Base-by-base conservation (phyloP, 2,113 vertebrate species). In the Sporophila hypoxantha region DNA sequence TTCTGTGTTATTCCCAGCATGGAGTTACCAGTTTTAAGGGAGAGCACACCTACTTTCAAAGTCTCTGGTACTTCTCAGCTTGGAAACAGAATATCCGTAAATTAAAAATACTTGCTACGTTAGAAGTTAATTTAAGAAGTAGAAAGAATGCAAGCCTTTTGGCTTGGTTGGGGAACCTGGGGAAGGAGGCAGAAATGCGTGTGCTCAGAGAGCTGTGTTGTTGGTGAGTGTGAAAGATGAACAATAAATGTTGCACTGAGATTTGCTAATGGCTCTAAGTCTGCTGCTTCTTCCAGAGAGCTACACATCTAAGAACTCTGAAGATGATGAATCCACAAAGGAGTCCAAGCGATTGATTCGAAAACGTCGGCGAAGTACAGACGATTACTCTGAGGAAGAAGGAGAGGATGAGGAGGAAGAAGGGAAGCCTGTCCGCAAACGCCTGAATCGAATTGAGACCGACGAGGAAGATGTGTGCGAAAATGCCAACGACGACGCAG, bases 391-490 rank as follows among this genome's bases (percentile, higher is more conserved):
- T 3, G 95, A 97, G 91, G 91, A 90, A 56, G 70, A 96, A 77
- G 96, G 96, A 75, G 92, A 96, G 76, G 96, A 97, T 4, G 97
- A 97, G 53, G 98, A 96, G 67, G 95, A 95, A 0, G 98, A 98
- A 49, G 98, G 97, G 67, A 97, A 96, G 49, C 98, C 98, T 0
- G 76, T 98, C 69, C 98, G 98, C 39, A 99, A 99, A 83, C 97
- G 98, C 87, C 96, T 98, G 39, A 99, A 99, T 62, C 98, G 98
- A 30, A 99, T 99, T 1, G 99, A 99, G 93, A 98, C 98, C 0
- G 98, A 99, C 0, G 99, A 98, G 3, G 98, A 98, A 39, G 98
- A 99, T 3, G 93, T 82, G 46, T 85, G 96, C 32, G 95, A 96
- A 5, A 97, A 90, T 3, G 21, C 76, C 4, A 91, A 93, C 0